Evolutionary conservation across 2,797 vertebrate genomes (phyloP).

Genomic region (Gymnodraco acuticeps): DNA sequence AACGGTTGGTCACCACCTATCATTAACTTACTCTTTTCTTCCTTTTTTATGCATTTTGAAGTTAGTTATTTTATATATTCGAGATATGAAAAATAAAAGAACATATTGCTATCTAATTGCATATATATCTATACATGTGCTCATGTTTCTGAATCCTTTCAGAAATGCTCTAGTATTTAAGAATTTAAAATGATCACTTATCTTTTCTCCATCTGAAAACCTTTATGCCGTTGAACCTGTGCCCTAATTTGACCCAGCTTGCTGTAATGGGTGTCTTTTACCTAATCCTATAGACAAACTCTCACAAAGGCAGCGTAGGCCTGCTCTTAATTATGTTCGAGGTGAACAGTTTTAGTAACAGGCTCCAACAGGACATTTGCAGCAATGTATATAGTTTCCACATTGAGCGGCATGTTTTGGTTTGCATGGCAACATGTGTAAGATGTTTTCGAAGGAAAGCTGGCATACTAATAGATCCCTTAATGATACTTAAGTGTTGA

Average conservation of each 20-base stretch:
- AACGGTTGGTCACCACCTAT: too few species aligned
- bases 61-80: too few species aligned
- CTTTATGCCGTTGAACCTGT: slow-evolving; percentile 32
- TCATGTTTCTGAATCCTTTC: too few species aligned
- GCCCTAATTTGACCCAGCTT: slow-evolving; percentile 60
- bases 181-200: slow-evolving; percentile 8
- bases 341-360: slow-evolving; percentile 67
- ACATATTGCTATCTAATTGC: too few species aligned
- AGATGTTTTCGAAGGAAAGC: slow-evolving; percentile 27
- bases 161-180: too few species aligned
- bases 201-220: slow-evolving; percentile 30
- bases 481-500: slow-evolving; percentile 3
- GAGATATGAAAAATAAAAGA: too few species aligned
- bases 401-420: slow-evolving; percentile 28
- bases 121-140: too few species aligned
- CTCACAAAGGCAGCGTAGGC: slow-evolving; percentile 29
- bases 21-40: too few species aligned
- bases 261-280: slow-evolving; percentile 46
- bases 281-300: slow-evolving; percentile 49
- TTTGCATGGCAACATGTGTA: slow-evolving; percentile 35
- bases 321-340: slow-evolving; percentile 68
- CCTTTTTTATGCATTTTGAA: too few species aligned
- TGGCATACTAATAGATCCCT: neutral
- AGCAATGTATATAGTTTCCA: slow-evolving; percentile 39
- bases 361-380: slow-evolving; percentile 55